phyloP scores from a whole-genome alignment of 2,113 vertebrate species.

The Anguilla rostrata region DNA sequence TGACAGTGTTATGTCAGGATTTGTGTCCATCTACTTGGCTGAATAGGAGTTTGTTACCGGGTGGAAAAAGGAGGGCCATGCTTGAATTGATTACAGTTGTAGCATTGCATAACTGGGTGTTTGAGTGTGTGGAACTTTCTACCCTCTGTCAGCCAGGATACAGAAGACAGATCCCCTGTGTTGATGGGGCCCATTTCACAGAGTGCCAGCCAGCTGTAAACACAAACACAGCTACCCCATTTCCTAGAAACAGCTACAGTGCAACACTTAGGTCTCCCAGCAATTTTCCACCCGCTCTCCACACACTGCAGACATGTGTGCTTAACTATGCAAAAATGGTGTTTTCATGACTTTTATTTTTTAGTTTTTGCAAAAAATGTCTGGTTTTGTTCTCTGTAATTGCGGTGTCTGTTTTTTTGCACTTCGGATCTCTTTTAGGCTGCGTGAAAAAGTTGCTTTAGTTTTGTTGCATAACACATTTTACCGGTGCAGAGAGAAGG shows the following conservation, averaged over 20 bases:
- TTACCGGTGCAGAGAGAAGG: no score
- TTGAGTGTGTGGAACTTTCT: neutral
- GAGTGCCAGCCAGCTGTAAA: constrained; percentile 50
- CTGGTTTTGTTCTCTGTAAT: constrained; percentile 49
- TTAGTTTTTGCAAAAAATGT: constrained; percentile 61
- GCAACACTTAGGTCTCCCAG: constrained; percentile 48
- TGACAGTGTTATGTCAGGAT: neutral
- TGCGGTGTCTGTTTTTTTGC: neutral
- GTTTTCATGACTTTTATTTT: constrained; percentile 62
- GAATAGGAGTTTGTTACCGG: neutral
- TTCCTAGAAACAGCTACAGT: constrained; percentile 64
- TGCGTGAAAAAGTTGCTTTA: neutral
- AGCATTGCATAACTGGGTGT: neutral
- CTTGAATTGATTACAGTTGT: neutral
- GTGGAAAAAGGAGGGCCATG: neutral
- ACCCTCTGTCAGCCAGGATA: neutral
- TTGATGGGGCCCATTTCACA: constrained; percentile 17
- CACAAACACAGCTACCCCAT: constrained; percentile 53
- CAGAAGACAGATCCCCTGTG: constrained; percentile 1
- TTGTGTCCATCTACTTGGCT: neutral
- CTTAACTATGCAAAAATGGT: constrained; percentile 54
- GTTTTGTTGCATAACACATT: neutral
- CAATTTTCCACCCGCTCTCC: constrained; percentile 62
- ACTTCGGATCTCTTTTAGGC: neutral
- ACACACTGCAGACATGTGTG: constrained; percentile 48